phyloP scores from a whole-genome alignment of 2,888 invertebrate species.

The Nomada lathburiana region DNA sequence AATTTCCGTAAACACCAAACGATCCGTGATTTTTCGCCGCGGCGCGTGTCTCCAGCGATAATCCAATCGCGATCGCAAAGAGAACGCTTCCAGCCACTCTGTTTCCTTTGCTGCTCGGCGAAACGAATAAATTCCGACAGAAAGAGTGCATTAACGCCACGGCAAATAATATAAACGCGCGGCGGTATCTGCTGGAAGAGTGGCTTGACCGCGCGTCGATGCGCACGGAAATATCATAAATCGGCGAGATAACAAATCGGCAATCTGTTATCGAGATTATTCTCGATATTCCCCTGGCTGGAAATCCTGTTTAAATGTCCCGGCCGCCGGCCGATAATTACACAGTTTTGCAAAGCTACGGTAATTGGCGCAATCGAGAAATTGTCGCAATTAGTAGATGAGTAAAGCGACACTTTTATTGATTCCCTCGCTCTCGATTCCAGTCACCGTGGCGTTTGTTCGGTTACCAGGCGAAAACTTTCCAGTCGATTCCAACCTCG shows the following conservation, averaged over 20 bases:
- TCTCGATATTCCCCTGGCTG: slow-evolving; percentile 64
- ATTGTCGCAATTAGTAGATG: slow-evolving; percentile 64
- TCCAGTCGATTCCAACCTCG: slow-evolving; percentile 11
- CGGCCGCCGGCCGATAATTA: slow-evolving; percentile 62
- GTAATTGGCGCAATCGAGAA: slow-evolving; percentile 65
- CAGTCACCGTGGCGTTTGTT: neutral
- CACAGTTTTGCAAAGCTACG: slow-evolving; percentile 53
- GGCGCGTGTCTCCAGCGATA: neutral
- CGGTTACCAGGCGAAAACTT: slow-evolving; percentile 12
- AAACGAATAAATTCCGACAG: slow-evolving; percentile 15
- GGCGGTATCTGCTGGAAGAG: neutral
- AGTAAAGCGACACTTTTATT: slow-evolving; percentile 61
- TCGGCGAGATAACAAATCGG: slow-evolving; percentile 67
- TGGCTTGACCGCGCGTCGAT: slow-evolving; percentile 38
- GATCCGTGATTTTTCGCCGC: slow-evolving; percentile 7
- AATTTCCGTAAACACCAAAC: slow-evolving; percentile 29
- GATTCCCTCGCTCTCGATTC: slow-evolving; percentile 28
- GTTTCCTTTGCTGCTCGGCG: neutral
- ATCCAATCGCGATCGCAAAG: slow-evolving; percentile 24
- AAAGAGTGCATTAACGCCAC: slow-evolving; percentile 37
- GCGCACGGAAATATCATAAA: slow-evolving; percentile 56
- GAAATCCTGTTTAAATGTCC: slow-evolving; percentile 64
- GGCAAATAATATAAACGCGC: slow-evolving; percentile 43
- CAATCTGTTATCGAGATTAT: slow-evolving; percentile 64
- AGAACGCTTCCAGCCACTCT: neutral